Evolutionary conservation across 2,888 invertebrate genomes (phyloP), one percentile per base, ranked within the genome.

Genomic region (Acleris holmiana): DNA sequence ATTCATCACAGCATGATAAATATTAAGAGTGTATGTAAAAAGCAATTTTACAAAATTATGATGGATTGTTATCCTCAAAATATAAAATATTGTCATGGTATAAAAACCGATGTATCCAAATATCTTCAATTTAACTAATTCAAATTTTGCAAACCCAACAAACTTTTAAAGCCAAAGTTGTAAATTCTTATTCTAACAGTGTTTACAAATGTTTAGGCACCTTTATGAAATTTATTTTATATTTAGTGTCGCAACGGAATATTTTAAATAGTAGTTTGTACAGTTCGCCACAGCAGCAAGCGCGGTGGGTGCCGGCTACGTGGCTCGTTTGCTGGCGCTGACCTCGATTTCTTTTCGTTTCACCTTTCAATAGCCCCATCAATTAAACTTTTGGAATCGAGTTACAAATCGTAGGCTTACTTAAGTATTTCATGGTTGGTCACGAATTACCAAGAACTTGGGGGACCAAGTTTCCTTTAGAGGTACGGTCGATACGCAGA

Each of bases 311-410:
- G 82, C 79, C 79, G 80, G 73, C 82, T 81, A 88, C 91, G 91
- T 91, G 90, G 90, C 89, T 83, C 73, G 80, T 76, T 78, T 70
- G 79, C 76, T 83, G 78, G 79, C 74, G 80, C 76, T 91, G 92
- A 92, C 92, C 93, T 92, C 93, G 93, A 93, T 93, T 93, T 93
- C 93, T 91, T 92, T 91, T 88, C 78, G 80, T 80, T 83, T 84
- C 80, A 85, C 88, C 91, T 90, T 91, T 91, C 91, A 92, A 91
- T 90, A 89, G 86, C 88, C 87, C 82, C 82, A 76, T 79, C 73
- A 73, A 73, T 69, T 76, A 69, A n/a, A 72, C 72, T 78, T 71
- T 75, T 71, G 73, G 76, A 80, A 72, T 76, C 72, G 73, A 76
- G 68, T 69, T 76, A 73, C 73, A 77, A 74, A 54, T 44, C 64